Base-by-base conservation (phyloP, 2,113 vertebrate species). In the Grus americana region DNA sequence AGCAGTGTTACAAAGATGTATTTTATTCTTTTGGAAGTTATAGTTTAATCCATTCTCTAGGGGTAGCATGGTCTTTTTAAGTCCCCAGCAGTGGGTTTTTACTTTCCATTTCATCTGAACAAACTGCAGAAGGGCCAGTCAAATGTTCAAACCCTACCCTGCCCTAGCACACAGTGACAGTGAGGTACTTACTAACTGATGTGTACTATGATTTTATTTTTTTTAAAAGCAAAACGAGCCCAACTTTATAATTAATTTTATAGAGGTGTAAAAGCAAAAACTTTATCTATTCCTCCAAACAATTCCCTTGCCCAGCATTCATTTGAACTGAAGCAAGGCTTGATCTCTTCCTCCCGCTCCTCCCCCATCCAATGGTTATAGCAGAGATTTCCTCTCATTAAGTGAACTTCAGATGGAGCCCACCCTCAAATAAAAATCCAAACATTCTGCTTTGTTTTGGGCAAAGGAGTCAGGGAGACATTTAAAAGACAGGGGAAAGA, bases 361-460 rank as follows among this genome's bases (percentile, higher is more conserved):
- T 95, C 18, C 24, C 11, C 30, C 7, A 19, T 44, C 93, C 90
- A 75, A 61, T 50, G 26, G 38, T 95, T 85, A 40, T 50, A 94
- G n/a, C 22, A 76, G 92, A 90, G 63, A 92, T 91, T 93, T 96
- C 92, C 78, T 88, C 90, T 93, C 79, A 55, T 85, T 75, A 92
- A 96, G 50, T 80, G 86, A 97, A 80, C 88, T 82, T 95, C 93
- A 90, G 58, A 50, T 84, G 88, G 92, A 96, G 86, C 92, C 96
- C 95, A 87, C 86, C 91, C 92, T 95, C 96, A 91, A 89, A 97
- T 97, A 92, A 97, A 97, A 97, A 88, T 86, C 91, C 74, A 96
- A 97, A 94, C 76, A 88, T 95, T 97, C 97, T 97, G 86, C 94
- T 97, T 98, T 96, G 88, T 96, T 97, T 96, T 97, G 82, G 88